A percentile compares a stretch with the other conserved stretches of the same genome.
These are phyloP conservation scores for Motacilla tschutschensis DNA, from an alignment of 2,113 vertebrate genomes.

Conservation along the genomic window DNA sequence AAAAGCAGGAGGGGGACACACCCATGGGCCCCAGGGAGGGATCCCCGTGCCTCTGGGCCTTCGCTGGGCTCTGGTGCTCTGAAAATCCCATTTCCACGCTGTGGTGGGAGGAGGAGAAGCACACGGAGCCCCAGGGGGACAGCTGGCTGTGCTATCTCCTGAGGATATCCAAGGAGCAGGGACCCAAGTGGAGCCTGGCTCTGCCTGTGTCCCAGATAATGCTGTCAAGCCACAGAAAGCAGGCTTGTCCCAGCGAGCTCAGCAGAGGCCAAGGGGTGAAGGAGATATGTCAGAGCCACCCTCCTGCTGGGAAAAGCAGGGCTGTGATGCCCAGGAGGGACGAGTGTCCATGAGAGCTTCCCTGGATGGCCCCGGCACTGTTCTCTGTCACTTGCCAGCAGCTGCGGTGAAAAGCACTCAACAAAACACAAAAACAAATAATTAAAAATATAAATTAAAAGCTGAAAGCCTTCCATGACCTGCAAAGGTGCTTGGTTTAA, in stretches of 20 bases:
- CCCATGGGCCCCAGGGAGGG: fast-evolving
- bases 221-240: conserved; percentile 1
- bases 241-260: background rate
- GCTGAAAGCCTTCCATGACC: background rate
- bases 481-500: background rate
- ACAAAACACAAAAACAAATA: background rate
- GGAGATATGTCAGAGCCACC: background rate
- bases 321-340: background rate
- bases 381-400: background rate
- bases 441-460: no score
- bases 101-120: background rate
- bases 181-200: background rate
- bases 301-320: background rate
- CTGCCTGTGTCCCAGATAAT: conserved; percentile 1
- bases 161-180: background rate
- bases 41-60: background rate
- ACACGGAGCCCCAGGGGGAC: background rate
- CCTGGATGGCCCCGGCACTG: background rate
- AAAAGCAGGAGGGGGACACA: background rate
- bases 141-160: background rate
- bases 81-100: background rate
- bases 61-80: background rate
- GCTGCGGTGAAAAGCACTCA: background rate
- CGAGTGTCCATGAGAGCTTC: background rate
- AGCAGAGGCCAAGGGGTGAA: background rate